Conservation (phyloP, 2,113 vertebrate genomes). For the Perca schrenkii region DNA sequence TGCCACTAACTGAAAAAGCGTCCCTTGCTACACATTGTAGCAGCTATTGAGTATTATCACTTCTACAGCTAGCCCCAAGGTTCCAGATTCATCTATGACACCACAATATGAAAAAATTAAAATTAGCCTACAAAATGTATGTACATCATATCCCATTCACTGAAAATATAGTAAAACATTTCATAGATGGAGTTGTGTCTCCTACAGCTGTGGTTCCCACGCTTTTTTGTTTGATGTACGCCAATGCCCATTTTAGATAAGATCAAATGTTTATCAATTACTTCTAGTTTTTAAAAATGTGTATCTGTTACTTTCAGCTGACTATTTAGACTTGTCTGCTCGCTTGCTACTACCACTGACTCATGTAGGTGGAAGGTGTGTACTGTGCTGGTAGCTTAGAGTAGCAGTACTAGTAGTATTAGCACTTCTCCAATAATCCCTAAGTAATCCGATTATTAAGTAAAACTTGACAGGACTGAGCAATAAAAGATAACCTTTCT, state of each 20-base stretch:
- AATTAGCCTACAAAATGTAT: background rate
- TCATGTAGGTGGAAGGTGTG: background rate
- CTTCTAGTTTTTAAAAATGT: background rate
- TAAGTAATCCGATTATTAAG: background rate
- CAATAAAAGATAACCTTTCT: background rate
- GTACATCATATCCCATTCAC: background rate
- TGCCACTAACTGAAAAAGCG: constrained; percentile 10
- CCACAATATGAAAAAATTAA: background rate
- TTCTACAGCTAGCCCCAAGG: background rate
- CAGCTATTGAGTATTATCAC: background rate
- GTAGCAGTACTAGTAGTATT: background rate
- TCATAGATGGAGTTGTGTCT: background rate
- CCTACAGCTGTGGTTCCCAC: background rate
- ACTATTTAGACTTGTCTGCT: background rate
- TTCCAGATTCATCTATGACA: background rate
- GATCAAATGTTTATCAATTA: background rate
- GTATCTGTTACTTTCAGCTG: background rate
- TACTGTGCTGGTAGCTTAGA: background rate
- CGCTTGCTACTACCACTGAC: background rate
- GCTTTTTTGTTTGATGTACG: background rate
- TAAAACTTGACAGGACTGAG: background rate
- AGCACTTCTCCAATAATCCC: background rate
- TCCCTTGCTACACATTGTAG: background rate
- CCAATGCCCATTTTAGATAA: background rate
- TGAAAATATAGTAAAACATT: background rate